Base-by-base conservation (phyloP, 2,888 invertebrate genomes). In the Galerucella nymphaeae region DNA sequence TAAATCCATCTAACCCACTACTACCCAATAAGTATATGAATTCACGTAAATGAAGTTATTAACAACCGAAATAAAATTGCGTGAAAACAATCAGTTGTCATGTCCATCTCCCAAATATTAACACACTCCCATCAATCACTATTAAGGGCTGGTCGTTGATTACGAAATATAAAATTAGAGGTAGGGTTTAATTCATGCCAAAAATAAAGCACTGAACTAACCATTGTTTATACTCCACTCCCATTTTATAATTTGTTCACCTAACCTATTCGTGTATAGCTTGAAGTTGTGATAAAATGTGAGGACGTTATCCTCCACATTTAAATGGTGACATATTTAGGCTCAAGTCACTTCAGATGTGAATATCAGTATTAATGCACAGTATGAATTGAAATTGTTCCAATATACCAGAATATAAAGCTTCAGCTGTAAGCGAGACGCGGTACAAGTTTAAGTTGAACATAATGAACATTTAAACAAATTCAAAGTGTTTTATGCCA, bases 31-130 rank as follows among this genome's bases (percentile, higher is more conserved):
- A 1, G n/a, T n/a, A 38, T 16, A 30, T n/a, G 30, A 38, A 30
- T 59, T 50, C 61, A 70, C 41, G 61, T 42, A 62, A 61, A 73
- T 58, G 57, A 63, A 66, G 53, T 73, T 57, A 70, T 73, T 66
- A 70, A 70, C 73, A 73, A 61, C 20, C 18, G 68, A 66, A 70
- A 73, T 73, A 66, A n/a, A 73, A 65, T 66, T 59, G 50, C 53
- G 30, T n/a, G 59, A 57, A 70, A 70, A 70, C 73, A 70, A 70
- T 73, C 63, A 66, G 61, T 55, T 70, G 73, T 20, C 62, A 59
- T 53, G 66, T 55, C 65, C 73, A 73, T 73, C 55, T 38, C 53
- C 61, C 45, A 70, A 73, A 73, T 73, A 73, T 73, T 65, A 73
- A 73, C 67, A 30, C 16, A 38, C 38, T 13, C 4, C 30, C 16